phyloP scores from a whole-genome alignment of 1,140 invertebrate species.

The Uloborus diversus region DNA sequence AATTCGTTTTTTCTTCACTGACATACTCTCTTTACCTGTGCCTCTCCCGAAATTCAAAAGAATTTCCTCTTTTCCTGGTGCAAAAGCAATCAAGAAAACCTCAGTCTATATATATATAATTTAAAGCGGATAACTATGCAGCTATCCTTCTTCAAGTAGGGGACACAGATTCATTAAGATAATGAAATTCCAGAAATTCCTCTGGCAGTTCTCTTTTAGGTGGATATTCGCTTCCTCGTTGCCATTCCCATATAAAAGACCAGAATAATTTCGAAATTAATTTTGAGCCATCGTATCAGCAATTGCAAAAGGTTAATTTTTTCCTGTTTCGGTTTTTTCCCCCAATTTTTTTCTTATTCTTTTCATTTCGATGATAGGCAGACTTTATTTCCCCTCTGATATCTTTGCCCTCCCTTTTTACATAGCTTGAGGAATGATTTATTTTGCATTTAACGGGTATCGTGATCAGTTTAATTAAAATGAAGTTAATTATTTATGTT shows the following conservation, averaged over 20 bases:
- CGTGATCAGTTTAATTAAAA: conserved; percentile 48
- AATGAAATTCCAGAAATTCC: conserved; percentile 54
- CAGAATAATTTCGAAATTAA: conserved; percentile 51
- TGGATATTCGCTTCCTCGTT: neutral
- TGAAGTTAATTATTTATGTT: conserved; percentile 38
- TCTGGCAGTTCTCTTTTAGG: conserved; percentile 10
- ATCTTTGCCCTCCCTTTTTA: no score
- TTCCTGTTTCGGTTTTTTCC: neutral
- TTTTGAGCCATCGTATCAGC: conserved; percentile 48
- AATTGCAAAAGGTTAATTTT: conserved; percentile 11
- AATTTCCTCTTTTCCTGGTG: neutral
- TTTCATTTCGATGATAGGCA: neutral
- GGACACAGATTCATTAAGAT: conserved; percentile 53
- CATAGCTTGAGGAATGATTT: conserved; percentile 47
- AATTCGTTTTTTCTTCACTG: conserved; percentile 18
- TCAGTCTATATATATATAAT: conserved; percentile 54
- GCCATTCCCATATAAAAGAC: neutral
- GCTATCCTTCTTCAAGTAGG: conserved; percentile 38
- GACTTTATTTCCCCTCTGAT: no score
- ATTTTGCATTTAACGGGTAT: neutral
- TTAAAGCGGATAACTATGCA: conserved; percentile 53
- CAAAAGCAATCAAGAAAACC: conserved; percentile 52
- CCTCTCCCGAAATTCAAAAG: neutral
- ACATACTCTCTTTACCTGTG: conserved; percentile 5
- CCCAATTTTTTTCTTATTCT: neutral